Conservation (phyloP, 2,888 invertebrate genomes). For the Dioctria rufipes region DNA sequence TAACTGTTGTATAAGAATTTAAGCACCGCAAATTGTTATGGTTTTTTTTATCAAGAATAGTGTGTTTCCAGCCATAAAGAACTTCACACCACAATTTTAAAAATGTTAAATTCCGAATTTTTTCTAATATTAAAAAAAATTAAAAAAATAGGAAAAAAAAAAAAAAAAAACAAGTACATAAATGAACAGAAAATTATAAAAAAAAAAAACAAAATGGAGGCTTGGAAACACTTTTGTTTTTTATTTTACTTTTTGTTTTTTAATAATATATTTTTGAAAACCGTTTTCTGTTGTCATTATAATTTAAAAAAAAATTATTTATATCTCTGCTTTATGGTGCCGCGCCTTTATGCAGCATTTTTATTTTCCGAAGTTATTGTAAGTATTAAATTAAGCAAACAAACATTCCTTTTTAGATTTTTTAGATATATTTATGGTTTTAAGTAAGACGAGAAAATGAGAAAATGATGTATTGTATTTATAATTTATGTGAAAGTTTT, state of each 20-base stretch:
- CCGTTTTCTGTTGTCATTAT: too few species aligned
- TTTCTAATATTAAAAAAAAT: neutral
- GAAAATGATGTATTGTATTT: constrained; percentile 58
- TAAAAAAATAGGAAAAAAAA: neutral
- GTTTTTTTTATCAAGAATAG: neutral
- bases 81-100: neutral
- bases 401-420: constrained; percentile 39
- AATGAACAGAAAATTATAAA: neutral
- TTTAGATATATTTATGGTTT: constrained; percentile 46
- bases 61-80: neutral
- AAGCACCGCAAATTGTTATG: constrained; percentile 14
- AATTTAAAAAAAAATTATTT: too few species aligned
- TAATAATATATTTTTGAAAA: too few species aligned
- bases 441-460: constrained; percentile 24
- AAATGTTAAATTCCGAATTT: neutral
- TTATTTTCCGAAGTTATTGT: neutral
- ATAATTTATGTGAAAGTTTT: constrained; percentile 72
- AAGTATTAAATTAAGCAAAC: neutral
- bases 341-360: neutral
- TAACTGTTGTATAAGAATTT: constrained; percentile 40
- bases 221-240: neutral
- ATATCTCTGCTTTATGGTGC: too few species aligned
- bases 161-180: neutral
- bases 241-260: too few species aligned
- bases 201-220: too few species aligned